phyloP scores from a whole-genome alignment of 2,888 invertebrate genomes.

The Yponomeuta cagnagella region DNA sequence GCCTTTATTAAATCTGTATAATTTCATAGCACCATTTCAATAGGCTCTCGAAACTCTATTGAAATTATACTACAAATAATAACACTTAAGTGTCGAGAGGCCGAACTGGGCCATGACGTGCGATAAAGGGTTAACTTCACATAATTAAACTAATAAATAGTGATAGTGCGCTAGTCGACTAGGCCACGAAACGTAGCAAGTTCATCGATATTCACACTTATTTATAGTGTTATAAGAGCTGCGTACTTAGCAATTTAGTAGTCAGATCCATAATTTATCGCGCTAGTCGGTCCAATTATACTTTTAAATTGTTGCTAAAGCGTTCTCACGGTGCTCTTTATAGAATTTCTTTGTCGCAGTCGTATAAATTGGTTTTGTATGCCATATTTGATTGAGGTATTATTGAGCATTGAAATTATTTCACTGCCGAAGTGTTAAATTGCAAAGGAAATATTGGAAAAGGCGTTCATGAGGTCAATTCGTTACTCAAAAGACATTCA shows the following conservation, averaged over 20 bases:
- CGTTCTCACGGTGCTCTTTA: neutral
- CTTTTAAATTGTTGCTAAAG: neutral
- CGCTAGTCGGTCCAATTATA: neutral
- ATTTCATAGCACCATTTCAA: neutral
- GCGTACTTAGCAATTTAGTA: neutral
- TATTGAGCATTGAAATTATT: neutral
- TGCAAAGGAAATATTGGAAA: neutral
- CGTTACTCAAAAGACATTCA: too few relatives aligned
- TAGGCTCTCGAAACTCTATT: neutral
- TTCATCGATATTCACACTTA: neutral
- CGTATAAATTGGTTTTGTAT: neutral
- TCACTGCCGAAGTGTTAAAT: neutral
- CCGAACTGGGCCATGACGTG: neutral
- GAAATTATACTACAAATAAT: neutral
- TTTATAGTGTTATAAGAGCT: neutral
- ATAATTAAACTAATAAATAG: conserved; percentile 2
- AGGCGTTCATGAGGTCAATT: too few relatives aligned
- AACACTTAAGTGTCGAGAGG: neutral
- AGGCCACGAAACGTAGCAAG: neutral
- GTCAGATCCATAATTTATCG: neutral
- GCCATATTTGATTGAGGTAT: neutral
- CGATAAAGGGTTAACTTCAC: neutral
- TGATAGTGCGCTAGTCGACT: neutral
- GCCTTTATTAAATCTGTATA: neutral
- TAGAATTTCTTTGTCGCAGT: neutral